phyloP scores from a whole-genome alignment of 2,888 invertebrate genomes.

The Rhaphigaster nebulosa region DNA sequence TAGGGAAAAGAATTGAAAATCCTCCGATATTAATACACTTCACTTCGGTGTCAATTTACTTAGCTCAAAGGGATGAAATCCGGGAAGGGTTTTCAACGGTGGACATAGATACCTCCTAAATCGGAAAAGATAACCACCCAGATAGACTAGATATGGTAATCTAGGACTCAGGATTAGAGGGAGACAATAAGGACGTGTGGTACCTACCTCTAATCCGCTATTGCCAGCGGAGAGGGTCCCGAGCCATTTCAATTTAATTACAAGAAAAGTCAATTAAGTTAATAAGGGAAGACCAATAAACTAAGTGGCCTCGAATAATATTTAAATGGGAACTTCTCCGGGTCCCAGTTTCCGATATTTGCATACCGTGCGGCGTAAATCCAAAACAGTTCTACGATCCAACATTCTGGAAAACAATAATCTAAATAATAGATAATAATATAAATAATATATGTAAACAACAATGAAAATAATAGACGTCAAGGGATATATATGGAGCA shows the following conservation, averaged over 20 bases:
- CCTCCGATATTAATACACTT: not conserved
- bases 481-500: too few species aligned
- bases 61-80: not conserved
- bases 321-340: not conserved
- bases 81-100: not conserved
- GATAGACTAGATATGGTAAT: constrained; percentile 15
- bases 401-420: not conserved
- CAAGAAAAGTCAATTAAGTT: constrained; percentile 53
- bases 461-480: not conserved
- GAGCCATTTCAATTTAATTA: constrained; percentile 48
- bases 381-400: not conserved
- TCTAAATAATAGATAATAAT: too few species aligned
- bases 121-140: not conserved
- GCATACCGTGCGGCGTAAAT: not conserved
- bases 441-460: too few species aligned
- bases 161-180: not conserved
- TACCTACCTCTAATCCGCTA: not conserved
- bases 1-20: not conserved
- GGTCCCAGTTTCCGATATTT: constrained; percentile 1
- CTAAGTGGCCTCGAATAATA: constrained; percentile 40
- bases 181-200: not conserved
- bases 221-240: not conserved
- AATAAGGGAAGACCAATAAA: constrained; percentile 43
- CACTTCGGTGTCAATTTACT: not conserved
- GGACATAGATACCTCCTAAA: not conserved